phyloP scores from a whole-genome alignment of 1,140 invertebrate species.

The Drosophila kanapiae region DNA sequence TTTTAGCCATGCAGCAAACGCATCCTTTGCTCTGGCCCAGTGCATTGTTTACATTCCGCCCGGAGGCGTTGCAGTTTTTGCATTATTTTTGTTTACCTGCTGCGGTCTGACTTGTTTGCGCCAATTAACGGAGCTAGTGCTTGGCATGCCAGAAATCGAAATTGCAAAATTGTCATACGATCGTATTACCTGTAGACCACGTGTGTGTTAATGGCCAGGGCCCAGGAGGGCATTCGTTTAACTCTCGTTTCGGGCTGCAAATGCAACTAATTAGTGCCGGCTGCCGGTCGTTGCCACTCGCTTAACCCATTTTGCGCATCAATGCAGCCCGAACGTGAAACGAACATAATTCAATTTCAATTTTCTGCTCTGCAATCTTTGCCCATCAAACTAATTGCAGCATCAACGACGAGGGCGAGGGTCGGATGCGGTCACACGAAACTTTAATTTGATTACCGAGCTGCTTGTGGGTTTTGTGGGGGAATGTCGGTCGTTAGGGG shows the following conservation, averaged over 20 bases:
- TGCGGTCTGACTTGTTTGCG: slow-evolving; percentile 50
- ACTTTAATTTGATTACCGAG: slow-evolving; percentile 72
- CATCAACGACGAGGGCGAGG: slow-evolving; percentile 39
- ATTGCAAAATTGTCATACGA: background rate
- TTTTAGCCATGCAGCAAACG: slow-evolving; percentile 3
- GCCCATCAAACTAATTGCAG: slow-evolving; percentile 63
- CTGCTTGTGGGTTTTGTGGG: slow-evolving; percentile 45
- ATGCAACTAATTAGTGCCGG: slow-evolving; percentile 50
- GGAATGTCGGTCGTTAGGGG: slow-evolving; percentile 4
- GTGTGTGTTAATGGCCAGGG: slow-evolving; percentile 36
- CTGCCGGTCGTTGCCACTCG: slow-evolving; percentile 30
- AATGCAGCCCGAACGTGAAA: slow-evolving; percentile 33
- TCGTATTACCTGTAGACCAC: too few relatives aligned
- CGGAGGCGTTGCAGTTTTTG: slow-evolving; percentile 19
- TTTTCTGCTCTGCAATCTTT: slow-evolving; percentile 60
- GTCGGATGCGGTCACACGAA: slow-evolving; percentile 61
- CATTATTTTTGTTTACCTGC: slow-evolving; percentile 47
- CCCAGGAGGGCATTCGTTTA: slow-evolving; percentile 7
- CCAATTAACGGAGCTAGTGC: slow-evolving; percentile 43
- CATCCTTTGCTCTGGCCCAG: background rate
- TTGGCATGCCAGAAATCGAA: slow-evolving; percentile 14
- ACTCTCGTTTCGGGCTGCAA: slow-evolving; percentile 11
- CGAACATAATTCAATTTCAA: slow-evolving; percentile 59
- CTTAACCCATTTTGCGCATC: slow-evolving; percentile 47
- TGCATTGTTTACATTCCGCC: slow-evolving; percentile 10